Evolutionary conservation across 2,888 invertebrate genomes (phyloP), one percentile per base, ranked within the genome.

Genomic region (Spodoptera picta): DNA sequence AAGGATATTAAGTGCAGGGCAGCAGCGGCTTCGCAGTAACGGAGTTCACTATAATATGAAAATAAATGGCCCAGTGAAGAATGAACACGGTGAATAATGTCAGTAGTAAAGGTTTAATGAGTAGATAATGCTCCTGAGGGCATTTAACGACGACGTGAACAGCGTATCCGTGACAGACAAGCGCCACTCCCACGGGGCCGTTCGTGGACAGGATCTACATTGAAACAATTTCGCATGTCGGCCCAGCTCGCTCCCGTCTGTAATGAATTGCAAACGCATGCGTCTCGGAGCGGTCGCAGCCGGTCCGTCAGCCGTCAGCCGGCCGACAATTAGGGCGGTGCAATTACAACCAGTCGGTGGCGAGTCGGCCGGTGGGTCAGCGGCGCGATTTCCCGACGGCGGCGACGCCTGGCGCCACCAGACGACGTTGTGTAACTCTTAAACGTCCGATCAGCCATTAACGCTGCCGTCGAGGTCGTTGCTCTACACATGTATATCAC

Each of bases 311-410:
- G 85, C 83, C 86, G 84, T 85, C 88, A 79, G 82, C 72, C 82
- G 78, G 81, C 82, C 84, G 80, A 90, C 91, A 93, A 93, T 92
- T 92, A 92, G 93, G 92, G 89, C 94, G 90, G 85, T 85, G 91
- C 91, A 92, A 93, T 93, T 91, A 92, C 89, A 85, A 84, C 87
- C 86, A 89, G 89, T 87, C 86, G 85, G 76, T 80, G 79, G 83
- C 87, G 87, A 90, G 83, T 90, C 90, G 90, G 91, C 88, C 89
- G 92, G 87, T 93, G 91, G 93, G 93, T 93, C 93, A 93, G 84
- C 89, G 87, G 84, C 88, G 90, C 92, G 89, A 90, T 92, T 92
- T 90, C 91, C 92, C 92, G 92, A 85, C 90, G 83, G 79, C 84
- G 77, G 82, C 89, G 87, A 85, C 85, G 90, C 85, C 88, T 90